A percentile compares a stretch with the other conserved stretches of the same genome.
phyloP scores from a whole-genome alignment of 1,140 invertebrate genomes.

The Physella acuta region DNA sequence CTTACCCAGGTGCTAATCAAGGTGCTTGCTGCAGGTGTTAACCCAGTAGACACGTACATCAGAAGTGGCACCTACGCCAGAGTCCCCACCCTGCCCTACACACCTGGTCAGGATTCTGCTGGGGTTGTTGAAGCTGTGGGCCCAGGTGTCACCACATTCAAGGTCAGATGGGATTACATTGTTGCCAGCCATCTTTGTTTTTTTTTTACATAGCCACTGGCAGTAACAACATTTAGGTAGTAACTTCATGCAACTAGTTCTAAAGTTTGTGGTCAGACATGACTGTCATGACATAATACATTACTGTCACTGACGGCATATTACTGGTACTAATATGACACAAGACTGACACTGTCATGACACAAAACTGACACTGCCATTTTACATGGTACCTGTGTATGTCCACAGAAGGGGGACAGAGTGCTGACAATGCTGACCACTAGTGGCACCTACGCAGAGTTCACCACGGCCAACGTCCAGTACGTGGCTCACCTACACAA shows the following conservation, averaged over 20 bases:
- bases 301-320: no score
- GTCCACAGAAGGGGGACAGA: constrained; percentile 63
- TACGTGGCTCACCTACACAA: constrained; percentile 48
- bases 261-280: no score
- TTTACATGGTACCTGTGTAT: no score
- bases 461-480: constrained; percentile 50
- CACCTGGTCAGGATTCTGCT: constrained; percentile 64
- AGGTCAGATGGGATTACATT: no score
- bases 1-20: constrained; percentile 61
- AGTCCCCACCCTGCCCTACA: constrained; percentile 62
- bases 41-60: constrained; percentile 69
- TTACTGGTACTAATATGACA: no score
- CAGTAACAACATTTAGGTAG: no score
- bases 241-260: no score
- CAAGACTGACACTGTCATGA: no score
- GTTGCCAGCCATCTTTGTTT: no score
- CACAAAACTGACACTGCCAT: no score
- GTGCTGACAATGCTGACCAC: constrained; percentile 58
- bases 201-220: no score
- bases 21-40: constrained; percentile 63
- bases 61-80: constrained; percentile 60
- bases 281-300: no score
- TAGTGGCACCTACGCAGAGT: constrained; percentile 65
- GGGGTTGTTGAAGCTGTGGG: constrained; percentile 64
- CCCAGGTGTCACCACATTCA: constrained; percentile 57